Percentiles rank a stretch among this genome's conserved stretches.
Evolutionary conservation across 2,113 vertebrate genomes (phyloP).

Genomic region (Illadopsis cleaveri): DNA sequence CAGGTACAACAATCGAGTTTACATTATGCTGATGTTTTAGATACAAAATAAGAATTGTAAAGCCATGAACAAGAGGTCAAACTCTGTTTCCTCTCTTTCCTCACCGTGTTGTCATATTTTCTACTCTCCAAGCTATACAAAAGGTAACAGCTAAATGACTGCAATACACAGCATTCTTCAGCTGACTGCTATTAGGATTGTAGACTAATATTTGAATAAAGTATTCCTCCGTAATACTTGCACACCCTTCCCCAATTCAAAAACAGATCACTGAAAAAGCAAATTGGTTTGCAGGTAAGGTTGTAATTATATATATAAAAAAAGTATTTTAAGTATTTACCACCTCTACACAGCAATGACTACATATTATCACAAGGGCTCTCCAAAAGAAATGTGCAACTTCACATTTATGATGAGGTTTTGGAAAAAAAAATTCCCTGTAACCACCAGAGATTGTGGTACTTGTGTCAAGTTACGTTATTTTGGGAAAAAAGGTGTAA

Average conservation of each 20-base stretch:
- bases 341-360: not conserved
- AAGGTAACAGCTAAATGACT: not conserved
- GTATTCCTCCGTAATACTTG: not conserved
- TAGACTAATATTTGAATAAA: not conserved
- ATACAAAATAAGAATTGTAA: not conserved
- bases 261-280: not conserved
- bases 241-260: not conserved
- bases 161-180: not conserved
- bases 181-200: not conserved
- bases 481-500: not conserved
- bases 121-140: not conserved
- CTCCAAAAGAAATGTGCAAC: not conserved
- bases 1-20: not conserved
- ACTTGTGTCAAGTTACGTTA: not conserved
- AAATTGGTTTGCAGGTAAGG: not conserved
- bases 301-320: not conserved
- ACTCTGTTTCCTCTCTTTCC: not conserved
- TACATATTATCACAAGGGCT: not conserved
- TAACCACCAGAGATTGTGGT: not conserved
- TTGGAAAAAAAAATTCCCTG: not conserved
- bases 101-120: not conserved
- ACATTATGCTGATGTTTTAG: not conserved
- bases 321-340: not conserved
- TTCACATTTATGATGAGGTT: not conserved
- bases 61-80: not conserved